Base-by-base conservation (phyloP, 2,888 invertebrate genomes). In the Dimorphilus gyrociliatus region DNA sequence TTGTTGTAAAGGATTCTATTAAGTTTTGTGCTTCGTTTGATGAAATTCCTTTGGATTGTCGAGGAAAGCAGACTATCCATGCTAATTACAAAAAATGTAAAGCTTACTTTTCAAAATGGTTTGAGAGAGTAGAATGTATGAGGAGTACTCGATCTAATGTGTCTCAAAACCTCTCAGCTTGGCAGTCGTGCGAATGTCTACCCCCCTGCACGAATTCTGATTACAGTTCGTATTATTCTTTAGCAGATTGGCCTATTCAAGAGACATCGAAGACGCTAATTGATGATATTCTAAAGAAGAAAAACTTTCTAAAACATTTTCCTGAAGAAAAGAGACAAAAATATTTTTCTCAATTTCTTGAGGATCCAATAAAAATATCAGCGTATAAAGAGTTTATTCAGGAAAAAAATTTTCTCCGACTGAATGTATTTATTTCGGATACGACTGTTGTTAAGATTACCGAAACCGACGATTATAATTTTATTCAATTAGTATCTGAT, bases 391-490 rank as follows among this genome's bases (percentile, higher is more conserved):
- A 18, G 6, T 19, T 23, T 4, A 33, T 33, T n/a, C 5, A 23
- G 3, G 10, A 4, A 2, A 33, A 53, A 41, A 53, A 53, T 33
- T 40, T 53, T 13, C 37, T 53, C 4, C 40, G 55, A 15, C 34
- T 55, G 3, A 55, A 55, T 34, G 44, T 55, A 5, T 55, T 53
- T 33, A 35, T 55, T 18, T 52, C 53, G 34, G 55, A 53, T 33
- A 40, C 53, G 12, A 52, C 50, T 37, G 49, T 33, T 16, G 21
- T 33, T 2, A 29, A 29, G 16, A 29, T 33, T 16, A 27, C 23
- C 15, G 33, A 33, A 21, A 29, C 24, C 10, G 33, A 23, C 8
- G 33, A 19, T 12, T 33, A 33, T 25, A 26, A 26, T 27, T 19
- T 29, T 16, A 23, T 30, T 13, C 33, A 33, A 23, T 15, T 33